Evolutionary conservation across 1,140 invertebrate genomes (phyloP), one percentile per base, ranked within the genome.

Genomic region (Lordiphosa collinella): DNA sequence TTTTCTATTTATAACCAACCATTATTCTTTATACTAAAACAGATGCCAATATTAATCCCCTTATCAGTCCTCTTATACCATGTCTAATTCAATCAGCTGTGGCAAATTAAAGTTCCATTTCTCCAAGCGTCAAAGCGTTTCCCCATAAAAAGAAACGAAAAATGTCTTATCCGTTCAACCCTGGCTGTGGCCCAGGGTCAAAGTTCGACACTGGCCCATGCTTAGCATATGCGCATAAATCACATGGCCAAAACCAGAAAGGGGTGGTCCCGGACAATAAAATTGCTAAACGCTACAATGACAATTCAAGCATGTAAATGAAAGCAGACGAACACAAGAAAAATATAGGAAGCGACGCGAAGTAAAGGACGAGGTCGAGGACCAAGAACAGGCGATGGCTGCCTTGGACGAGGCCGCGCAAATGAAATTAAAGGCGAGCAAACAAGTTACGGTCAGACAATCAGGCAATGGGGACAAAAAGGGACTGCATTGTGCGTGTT

Each of bases 401-500:
- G 41, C 54, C 34, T 14, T 25, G 35, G 38, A 22, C 40, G 52
- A 25, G 34, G 56, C 36, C 64, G 75, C 61, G 61, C 76, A 87
- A 87, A 87, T 87, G 73, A 85, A 87, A 87, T 87, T 87, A 80
- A 85, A 87, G 78, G 78, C 73, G 84, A 85, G 84, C 80, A 87
- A 86, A 87, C 79, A 84, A 84, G 78, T 84, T 84, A 84, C 78
- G 78, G 78, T 85, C 78, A 84, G 79, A 84, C 78, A 84, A 84
- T 84, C 78, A 84, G 59, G 67, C 63, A 85, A 70, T 60, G 57
- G 62, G 62, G 58, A 78, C 61, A 59, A 64, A 57, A 53, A 53
- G 52, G 56, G 43, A 53, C 50, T 59, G 64, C 65, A 62, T 69
- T 69, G 65, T 69, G 65, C 66, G 55, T 64, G 18, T 11, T 16